A percentile compares a stretch with the other conserved stretches of the same genome.
These are phyloP conservation scores for Pterostichus madidus DNA, from an alignment of 2,888 invertebrate species.

Conservation along the genomic window DNA sequence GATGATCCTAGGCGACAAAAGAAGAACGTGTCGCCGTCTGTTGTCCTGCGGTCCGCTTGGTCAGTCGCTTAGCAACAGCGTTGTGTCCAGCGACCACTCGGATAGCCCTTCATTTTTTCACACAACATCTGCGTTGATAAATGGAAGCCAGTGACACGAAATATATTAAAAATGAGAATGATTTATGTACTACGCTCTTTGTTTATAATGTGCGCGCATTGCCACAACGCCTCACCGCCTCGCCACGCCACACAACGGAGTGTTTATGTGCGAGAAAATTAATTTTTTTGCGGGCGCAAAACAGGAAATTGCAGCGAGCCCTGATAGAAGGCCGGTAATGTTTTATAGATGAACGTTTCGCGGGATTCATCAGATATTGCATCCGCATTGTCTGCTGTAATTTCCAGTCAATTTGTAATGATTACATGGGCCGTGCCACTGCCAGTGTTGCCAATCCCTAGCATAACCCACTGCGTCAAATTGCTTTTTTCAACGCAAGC, in stretches of 20 bases:
- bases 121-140: conserved; percentile 61
- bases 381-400: conserved; percentile 5
- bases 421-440: conserved; percentile 4
- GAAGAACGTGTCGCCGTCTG: conserved; percentile 7
- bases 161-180: conserved; percentile 64
- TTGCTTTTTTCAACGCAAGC: conserved; percentile 16
- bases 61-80: conserved; percentile 43
- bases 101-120: conserved; percentile 25
- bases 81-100: conserved; percentile 35
- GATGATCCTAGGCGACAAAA: neutral
- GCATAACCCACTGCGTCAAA: neutral
- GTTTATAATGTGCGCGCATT: conserved; percentile 35
- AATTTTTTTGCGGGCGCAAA: conserved; percentile 35
- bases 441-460: no score
- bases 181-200: conserved; percentile 56
- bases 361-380: conserved; percentile 4
- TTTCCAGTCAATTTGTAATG: conserved; percentile 38
- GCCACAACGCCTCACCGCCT: neutral
- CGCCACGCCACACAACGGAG: neutral
- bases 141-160: conserved; percentile 56
- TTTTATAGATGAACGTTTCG: conserved; percentile 4
- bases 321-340: conserved; percentile 20
- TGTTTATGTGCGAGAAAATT: conserved; percentile 37
- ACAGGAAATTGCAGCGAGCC: conserved; percentile 30
- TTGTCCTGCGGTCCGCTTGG: neutral